Evolutionary conservation across 1,140 invertebrate species (phyloP).

Genomic region (Micrasema longulum): DNA sequence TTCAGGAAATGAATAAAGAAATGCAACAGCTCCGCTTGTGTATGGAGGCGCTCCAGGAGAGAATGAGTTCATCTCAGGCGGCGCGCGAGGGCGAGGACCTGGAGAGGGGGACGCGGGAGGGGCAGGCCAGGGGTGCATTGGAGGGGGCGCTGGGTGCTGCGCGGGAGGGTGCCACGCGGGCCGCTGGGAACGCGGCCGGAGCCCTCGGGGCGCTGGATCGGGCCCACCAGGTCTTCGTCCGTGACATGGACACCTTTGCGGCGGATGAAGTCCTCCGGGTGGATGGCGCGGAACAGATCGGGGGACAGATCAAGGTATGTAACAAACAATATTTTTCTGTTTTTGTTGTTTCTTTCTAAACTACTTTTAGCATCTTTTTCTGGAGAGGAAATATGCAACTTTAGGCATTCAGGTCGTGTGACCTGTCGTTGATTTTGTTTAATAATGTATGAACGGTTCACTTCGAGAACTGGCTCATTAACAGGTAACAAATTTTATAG

Average conservation of each 20-base stretch:
- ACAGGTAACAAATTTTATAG: no score
- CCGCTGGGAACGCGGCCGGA: neutral
- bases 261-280: no score
- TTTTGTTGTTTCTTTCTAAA: neutral
- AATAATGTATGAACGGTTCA: neutral
- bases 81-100: no score
- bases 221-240: neutral
- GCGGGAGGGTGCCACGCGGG: neutral
- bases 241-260: no score
- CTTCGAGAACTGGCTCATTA: no score
- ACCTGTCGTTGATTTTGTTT: neutral
- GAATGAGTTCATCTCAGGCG: no score
- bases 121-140: neutral
- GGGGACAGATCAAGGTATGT: constrained; percentile 29
- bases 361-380: neutral
- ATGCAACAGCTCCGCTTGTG: constrained; percentile 13
- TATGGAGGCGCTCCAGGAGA: no score
- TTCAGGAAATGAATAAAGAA: constrained; percentile 39
- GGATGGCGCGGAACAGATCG: constrained; percentile 17
- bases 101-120: constrained; percentile 17
- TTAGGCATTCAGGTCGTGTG: neutral
- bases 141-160: neutral
- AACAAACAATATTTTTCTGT: constrained; percentile 38
- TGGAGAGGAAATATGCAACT: neutral
- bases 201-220: constrained; percentile 3